phyloP scores from a whole-genome alignment of 2,113 vertebrate species.

The Jacana jacana region DNA sequence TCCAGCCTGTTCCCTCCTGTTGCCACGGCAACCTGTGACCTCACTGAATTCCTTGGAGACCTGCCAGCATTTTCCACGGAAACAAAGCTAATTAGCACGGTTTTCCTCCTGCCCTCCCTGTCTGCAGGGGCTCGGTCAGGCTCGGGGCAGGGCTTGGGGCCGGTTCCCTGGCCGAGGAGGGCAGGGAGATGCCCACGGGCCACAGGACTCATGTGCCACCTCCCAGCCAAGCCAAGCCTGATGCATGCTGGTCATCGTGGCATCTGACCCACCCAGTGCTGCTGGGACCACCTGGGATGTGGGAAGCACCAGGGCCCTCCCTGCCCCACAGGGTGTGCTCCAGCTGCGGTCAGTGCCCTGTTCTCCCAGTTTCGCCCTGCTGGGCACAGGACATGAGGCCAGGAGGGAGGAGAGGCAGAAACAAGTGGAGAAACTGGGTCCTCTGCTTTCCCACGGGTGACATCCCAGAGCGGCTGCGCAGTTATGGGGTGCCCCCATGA shows the following conservation, averaged over 20 bases:
- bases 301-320: neutral
- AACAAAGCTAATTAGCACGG: neutral
- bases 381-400: neutral
- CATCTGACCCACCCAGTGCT: neutral
- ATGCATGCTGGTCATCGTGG: rapidly evolving
- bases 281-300: rapidly evolving
- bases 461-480: rapidly evolving
- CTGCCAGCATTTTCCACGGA: neutral
- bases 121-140: neutral
- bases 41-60: constrained; percentile 10
- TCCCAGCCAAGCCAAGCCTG: neutral
- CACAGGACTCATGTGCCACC: rapidly evolving
- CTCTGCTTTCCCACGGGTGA: neutral
- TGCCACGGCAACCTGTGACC: constrained; percentile 50
- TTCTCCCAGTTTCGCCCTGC: neutral
- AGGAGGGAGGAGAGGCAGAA: neutral
- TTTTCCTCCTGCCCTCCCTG: neutral
- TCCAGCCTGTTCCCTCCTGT: constrained; percentile 10
- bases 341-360: neutral
- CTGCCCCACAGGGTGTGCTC: neutral
- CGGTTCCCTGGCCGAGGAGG: rapidly evolving
- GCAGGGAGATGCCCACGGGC: neutral
- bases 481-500: rapidly evolving
- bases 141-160: neutral
- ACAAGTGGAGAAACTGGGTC: neutral